phyloP scores from a whole-genome alignment of 1,140 invertebrate genomes.

The Euura saliciscinereae region DNA sequence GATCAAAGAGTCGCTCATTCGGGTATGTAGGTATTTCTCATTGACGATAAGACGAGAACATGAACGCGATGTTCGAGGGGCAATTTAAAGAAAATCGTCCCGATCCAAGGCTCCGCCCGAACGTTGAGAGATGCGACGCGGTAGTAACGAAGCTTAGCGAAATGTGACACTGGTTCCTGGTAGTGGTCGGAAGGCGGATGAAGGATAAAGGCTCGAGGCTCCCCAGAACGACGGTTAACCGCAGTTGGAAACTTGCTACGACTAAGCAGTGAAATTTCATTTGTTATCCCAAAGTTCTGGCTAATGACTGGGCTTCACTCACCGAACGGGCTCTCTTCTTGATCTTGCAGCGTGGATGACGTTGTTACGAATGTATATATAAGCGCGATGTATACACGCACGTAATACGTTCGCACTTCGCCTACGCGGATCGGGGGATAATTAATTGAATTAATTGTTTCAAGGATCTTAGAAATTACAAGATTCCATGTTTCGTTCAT shows the following conservation, averaged over 20 bases:
- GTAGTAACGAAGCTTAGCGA: not conserved
- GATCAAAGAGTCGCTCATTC: too few relatives aligned
- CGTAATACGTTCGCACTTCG: too few relatives aligned
- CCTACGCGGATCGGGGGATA: not conserved
- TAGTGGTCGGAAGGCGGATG: not conserved
- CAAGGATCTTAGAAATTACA: too few relatives aligned
- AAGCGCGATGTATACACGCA: too few relatives aligned
- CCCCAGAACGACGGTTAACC: not conserved
- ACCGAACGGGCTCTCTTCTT: not conserved
- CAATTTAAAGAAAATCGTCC: too few relatives aligned
- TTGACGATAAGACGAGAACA: too few relatives aligned
- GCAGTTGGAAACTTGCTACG: not conserved
- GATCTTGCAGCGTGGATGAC: not conserved
- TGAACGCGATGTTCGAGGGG: too few relatives aligned
- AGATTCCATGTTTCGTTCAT: too few relatives aligned
- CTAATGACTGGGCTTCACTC: not conserved
- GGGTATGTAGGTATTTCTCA: too few relatives aligned
- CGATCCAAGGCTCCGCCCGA: too few relatives aligned
- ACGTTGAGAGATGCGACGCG: too few relatives aligned
- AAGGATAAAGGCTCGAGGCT: slow-evolving; percentile 1
- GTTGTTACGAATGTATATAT: too few relatives aligned
- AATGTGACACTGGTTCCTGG: slow-evolving; percentile 4
- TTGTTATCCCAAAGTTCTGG: not conserved
- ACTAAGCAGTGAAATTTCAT: not conserved
- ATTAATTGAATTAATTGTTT: not conserved